A percentile compares a stretch with the other conserved stretches of the same genome.
Conservation (phyloP, 2,797 vertebrate species). For the Chanos chanos region DNA sequence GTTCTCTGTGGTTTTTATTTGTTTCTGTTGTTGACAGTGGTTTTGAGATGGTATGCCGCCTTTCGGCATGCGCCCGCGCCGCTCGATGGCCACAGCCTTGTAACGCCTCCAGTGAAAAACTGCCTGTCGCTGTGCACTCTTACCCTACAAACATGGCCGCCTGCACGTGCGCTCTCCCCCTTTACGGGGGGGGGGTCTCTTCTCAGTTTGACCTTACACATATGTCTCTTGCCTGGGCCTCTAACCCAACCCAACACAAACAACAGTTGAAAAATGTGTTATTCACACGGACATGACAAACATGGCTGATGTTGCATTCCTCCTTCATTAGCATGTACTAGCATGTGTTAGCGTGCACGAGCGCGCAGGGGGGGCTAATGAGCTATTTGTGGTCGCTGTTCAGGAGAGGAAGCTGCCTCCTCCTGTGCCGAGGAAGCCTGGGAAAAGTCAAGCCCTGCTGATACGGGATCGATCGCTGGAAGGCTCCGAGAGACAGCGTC, state of each 20-base stretch:
- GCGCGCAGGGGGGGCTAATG: slow-evolving; percentile 45
- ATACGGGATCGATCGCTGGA: slow-evolving; percentile 95
- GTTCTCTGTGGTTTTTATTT: slow-evolving; percentile 52
- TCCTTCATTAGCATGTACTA: slow-evolving; percentile 18
- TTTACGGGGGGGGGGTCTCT: too few species aligned
- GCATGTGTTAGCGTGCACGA: slow-evolving; percentile 14
- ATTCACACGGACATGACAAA: neutral
- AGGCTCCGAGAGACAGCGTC: slow-evolving; percentile 89
- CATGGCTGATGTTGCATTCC: slow-evolving; percentile 40
- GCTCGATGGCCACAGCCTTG: too few species aligned
- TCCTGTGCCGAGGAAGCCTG: slow-evolving; percentile 97
- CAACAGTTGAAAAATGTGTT: too few species aligned
- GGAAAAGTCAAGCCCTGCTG: slow-evolving; percentile 90
- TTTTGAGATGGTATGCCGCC: slow-evolving; percentile 63
- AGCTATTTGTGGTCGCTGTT: slow-evolving; percentile 76
- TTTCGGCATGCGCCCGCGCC: too few species aligned
- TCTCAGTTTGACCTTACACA: slow-evolving; percentile 53
- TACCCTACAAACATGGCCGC: slow-evolving; percentile 39
- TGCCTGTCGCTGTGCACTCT: neutral
- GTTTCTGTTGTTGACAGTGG: slow-evolving; percentile 69
- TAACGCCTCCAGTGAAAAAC: too few species aligned
- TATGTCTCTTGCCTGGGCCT: slow-evolving; percentile 47
- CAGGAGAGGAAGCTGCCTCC: slow-evolving; percentile 97
- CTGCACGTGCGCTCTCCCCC: slow-evolving; percentile 5
- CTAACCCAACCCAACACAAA: neutral